Evolutionary conservation across 2,888 invertebrate genomes (phyloP).

Genomic region (Eremobia ochroleuca): DNA sequence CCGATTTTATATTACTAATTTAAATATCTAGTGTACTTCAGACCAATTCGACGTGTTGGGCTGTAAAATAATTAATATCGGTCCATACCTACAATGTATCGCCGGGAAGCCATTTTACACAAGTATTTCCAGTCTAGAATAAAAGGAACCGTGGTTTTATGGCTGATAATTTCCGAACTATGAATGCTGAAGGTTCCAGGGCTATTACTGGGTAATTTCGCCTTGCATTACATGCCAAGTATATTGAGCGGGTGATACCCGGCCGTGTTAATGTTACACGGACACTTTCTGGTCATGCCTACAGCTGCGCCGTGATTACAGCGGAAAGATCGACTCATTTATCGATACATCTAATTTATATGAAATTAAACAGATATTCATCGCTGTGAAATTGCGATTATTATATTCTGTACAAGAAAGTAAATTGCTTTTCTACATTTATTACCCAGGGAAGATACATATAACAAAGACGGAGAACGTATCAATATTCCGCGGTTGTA

Average conservation of each 20-base stretch:
- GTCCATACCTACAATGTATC: slow-evolving; percentile 74
- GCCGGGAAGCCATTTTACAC: slow-evolving; percentile 78
- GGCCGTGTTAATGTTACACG: slow-evolving; percentile 84
- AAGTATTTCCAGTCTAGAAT: slow-evolving; percentile 83
- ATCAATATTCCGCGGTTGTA: slow-evolving; percentile 34
- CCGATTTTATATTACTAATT: slow-evolving; percentile 58
- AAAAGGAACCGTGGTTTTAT: slow-evolving; percentile 87
- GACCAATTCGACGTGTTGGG: slow-evolving; percentile 51
- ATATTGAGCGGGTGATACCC: slow-evolving; percentile 83
- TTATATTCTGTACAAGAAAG: slow-evolving; percentile 54
- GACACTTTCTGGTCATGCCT: slow-evolving; percentile 85
- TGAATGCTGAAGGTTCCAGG: slow-evolving; percentile 86
- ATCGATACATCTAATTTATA: slow-evolving; percentile 70
- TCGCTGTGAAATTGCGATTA: slow-evolving; percentile 63
- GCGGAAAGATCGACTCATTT: slow-evolving; percentile 72
- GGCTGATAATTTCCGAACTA: slow-evolving; percentile 90
- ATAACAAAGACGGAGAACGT: slow-evolving; percentile 55
- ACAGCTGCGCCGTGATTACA: slow-evolving; percentile 76
- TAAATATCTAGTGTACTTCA: slow-evolving; percentile 47
- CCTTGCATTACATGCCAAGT: slow-evolving; percentile 83
- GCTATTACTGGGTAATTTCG: slow-evolving; percentile 89
- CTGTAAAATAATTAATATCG: slow-evolving; percentile 76
- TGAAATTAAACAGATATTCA: slow-evolving; percentile 65
- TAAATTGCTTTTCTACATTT: slow-evolving; percentile 54
- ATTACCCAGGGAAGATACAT: slow-evolving; percentile 54